Conservation (phyloP, 2,888 invertebrate genomes). For the Coleophora flavipennella region DNA sequence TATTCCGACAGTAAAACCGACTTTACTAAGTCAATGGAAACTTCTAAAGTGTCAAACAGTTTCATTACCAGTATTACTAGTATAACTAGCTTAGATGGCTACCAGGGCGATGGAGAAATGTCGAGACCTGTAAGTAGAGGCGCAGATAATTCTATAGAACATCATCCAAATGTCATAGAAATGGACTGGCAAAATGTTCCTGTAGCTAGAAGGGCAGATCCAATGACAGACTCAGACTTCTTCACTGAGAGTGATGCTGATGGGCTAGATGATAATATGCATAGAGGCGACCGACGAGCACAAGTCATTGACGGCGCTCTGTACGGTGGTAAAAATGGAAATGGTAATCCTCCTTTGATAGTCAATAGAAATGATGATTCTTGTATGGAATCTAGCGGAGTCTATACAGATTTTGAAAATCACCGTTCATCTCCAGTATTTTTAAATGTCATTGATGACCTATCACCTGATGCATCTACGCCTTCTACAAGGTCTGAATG, state of each 20-base stretch:
- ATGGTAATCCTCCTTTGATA: constrained; percentile 67
- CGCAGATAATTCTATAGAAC: constrained; percentile 80
- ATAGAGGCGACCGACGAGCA: constrained; percentile 80
- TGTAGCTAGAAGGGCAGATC: constrained; percentile 80
- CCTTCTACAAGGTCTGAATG: constrained; percentile 69
- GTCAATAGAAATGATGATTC: constrained; percentile 79
- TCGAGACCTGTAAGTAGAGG: constrained; percentile 88
- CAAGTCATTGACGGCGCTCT: constrained; percentile 92
- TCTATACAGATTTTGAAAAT: constrained; percentile 89
- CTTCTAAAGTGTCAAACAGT: constrained; percentile 79
- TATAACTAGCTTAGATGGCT: constrained; percentile 92
- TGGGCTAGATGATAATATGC: constrained; percentile 81
- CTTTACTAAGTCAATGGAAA: constrained; percentile 73
- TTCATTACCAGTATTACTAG: constrained; percentile 92
- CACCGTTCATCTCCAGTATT: constrained; percentile 64
- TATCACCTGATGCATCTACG: constrained; percentile 77
- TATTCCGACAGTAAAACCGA: constrained; percentile 74
- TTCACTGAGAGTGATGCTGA: constrained; percentile 93
- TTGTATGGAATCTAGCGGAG: constrained; percentile 91
- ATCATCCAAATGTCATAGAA: constrained; percentile 65
- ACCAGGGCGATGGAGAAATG: constrained; percentile 94
- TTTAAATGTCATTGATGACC: constrained; percentile 75
- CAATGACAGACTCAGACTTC: constrained; percentile 94
- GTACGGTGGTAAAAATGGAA: constrained; percentile 81
- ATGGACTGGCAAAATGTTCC: constrained; percentile 75